Evolutionary conservation across 2,888 invertebrate species (phyloP).

Genomic region (Lepidonotus clava): DNA sequence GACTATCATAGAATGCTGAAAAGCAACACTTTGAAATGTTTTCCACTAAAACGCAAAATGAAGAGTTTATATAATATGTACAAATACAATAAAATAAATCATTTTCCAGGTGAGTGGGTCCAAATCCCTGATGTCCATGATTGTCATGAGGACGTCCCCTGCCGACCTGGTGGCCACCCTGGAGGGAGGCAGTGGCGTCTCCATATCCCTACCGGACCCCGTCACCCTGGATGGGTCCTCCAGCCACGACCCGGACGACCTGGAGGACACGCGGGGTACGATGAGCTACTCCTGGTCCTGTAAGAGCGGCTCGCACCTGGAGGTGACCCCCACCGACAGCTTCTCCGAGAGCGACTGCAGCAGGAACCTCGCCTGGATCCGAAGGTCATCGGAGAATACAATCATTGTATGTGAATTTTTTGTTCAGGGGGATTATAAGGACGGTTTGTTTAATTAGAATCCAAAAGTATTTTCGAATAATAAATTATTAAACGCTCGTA

Average conservation of each 20-base stretch:
- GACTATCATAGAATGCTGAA: too few relatives aligned
- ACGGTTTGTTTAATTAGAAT: background rate
- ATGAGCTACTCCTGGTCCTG: conserved; percentile 20
- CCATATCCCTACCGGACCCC: too few relatives aligned
- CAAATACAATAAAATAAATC: background rate
- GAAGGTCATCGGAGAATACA: background rate
- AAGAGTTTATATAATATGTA: background rate
- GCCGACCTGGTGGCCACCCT: background rate
- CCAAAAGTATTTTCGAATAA: background rate
- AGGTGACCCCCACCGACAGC: background rate
- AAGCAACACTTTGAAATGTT: too few relatives aligned
- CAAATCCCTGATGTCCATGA: background rate
- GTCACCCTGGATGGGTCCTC: background rate
- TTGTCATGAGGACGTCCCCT: background rate
- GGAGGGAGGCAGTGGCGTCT: background rate
- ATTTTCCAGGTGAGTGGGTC: background rate
- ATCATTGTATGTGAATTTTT: background rate
- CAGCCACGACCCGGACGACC: conserved; percentile 15
- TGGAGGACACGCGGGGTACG: background rate
- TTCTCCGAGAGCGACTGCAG: background rate
- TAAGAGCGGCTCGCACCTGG: background rate
- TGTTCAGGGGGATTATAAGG: too few relatives aligned
- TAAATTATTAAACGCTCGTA: background rate
- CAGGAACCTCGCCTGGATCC: background rate
- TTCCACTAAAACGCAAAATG: background rate